These are phyloP conservation scores for Xyrauchen texanus DNA, from an alignment of 2,113 vertebrate genomes.

Conservation along the genomic window DNA sequence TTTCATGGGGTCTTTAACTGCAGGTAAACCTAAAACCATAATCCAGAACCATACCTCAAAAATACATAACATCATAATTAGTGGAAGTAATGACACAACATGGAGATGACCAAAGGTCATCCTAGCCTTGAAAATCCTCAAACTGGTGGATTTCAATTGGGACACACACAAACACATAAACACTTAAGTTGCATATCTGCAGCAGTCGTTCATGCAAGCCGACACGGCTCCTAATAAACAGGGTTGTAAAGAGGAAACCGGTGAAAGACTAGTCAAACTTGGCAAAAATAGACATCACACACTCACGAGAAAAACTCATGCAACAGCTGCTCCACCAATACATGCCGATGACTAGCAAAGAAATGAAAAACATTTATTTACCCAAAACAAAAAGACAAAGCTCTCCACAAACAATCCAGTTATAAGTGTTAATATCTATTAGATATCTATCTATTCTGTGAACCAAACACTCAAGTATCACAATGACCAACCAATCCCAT, in stretches of 20 bases:
- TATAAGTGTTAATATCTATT: no score
- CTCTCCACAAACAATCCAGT: no score
- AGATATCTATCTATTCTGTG: no score
- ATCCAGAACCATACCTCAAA: background rate
- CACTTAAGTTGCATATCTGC: background rate
- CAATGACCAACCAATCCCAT: no score
- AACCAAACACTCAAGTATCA: no score
- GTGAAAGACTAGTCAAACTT: constrained; percentile 1
- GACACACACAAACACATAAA: constrained; percentile 43
- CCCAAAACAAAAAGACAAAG: background rate
- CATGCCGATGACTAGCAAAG: constrained; percentile 48
- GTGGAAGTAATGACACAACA: constrained; percentile 4
- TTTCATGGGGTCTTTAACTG: no score
- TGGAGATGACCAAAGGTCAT: background rate
- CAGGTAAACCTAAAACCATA: background rate
- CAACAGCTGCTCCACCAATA: constrained; percentile 46
- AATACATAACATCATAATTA: background rate
- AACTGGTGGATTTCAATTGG: constrained; percentile 12
- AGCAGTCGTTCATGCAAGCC: constrained; percentile 39
- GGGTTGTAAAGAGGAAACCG: background rate
- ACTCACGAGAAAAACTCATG: constrained; percentile 43
- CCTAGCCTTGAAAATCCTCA: background rate
- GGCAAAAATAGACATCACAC: constrained; percentile 8
- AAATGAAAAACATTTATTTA: background rate
- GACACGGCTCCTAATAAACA: constrained; percentile 23